These are phyloP conservation scores for Etheostoma cragini DNA, from an alignment of 2,113 vertebrate species.

Conservation along the genomic window DNA sequence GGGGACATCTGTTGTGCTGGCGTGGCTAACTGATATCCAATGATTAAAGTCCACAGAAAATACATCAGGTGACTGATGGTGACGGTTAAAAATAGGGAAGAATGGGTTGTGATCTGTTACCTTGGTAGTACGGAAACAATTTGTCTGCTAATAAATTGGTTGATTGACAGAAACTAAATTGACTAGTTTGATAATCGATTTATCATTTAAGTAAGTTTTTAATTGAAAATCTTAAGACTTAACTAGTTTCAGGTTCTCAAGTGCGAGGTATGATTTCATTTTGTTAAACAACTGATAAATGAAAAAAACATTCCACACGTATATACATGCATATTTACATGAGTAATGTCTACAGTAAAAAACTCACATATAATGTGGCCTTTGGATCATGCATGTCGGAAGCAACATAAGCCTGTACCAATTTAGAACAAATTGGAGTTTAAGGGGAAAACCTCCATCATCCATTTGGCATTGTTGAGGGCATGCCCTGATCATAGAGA, in stretches of 20 bases:
- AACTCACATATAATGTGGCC: not conserved
- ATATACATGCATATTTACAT: too few species aligned
- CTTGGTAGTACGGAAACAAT: not conserved
- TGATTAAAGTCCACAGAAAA: conserved; percentile 34
- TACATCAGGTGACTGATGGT: conserved; percentile 13
- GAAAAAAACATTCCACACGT: not conserved
- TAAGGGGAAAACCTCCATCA: conserved; percentile 25
- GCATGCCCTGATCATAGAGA: not conserved
- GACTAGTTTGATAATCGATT: not conserved
- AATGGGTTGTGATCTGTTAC: not conserved
- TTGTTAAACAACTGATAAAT: not conserved
- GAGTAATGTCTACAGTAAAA: not conserved
- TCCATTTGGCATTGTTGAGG: conserved; percentile 7
- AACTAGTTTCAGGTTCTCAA: too few species aligned
- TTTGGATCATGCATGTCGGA: not conserved
- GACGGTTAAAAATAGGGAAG: conserved; percentile 27
- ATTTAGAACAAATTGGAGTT: conserved; percentile 16
- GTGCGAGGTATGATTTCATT: not conserved
- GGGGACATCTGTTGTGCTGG: conserved; percentile 44
- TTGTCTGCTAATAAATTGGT: not conserved
- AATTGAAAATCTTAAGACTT: too few species aligned
- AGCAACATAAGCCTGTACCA: not conserved
- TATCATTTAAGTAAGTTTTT: not conserved
- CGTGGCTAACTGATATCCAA: conserved; percentile 17
- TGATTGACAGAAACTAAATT: not conserved